Evolutionary conservation across 2,113 vertebrate genomes (phyloP).

Genomic region (Upupa epops): DNA sequence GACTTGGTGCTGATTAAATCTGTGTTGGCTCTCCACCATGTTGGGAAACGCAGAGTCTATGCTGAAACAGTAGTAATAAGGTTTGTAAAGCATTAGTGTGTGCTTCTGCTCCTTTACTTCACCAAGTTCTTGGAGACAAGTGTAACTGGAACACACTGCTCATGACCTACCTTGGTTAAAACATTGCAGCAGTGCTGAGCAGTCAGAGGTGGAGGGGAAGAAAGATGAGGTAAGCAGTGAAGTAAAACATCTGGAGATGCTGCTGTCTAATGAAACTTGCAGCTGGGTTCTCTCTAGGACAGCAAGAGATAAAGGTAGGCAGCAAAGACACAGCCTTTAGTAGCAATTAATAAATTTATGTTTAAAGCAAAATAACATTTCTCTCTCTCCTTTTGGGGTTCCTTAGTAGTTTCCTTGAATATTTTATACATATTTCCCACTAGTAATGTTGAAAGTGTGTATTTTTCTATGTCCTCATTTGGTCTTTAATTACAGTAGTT

Average conservation of each 20-base stretch:
- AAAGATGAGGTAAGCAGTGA: not conserved
- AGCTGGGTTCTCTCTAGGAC: not conserved
- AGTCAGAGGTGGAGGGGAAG: not conserved
- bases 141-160: not conserved
- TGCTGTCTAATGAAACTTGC: not conserved
- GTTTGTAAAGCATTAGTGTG: not conserved
- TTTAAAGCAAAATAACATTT: not conserved
- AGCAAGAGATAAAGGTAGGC: not conserved
- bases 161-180: not conserved
- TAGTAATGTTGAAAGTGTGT: not conserved
- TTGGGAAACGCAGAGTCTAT: not conserved
- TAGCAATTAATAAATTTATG: not conserved
- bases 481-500: not conserved
- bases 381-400: not conserved
- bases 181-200: not conserved
- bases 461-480: not conserved
- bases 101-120: not conserved
- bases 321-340: not conserved
- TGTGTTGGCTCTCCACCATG: not conserved
- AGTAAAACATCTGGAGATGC: not conserved
- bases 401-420: not conserved
- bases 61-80: slow-evolving; percentile 23
- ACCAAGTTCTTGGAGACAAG: not conserved
- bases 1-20: slow-evolving; percentile 37
- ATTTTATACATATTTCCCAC: not conserved